Percentiles rank a stretch among this genome's conserved stretches.
These are phyloP conservation scores for Seira ritae DNA, from an alignment of 2,888 invertebrate genomes.

Conservation along the genomic window DNA sequence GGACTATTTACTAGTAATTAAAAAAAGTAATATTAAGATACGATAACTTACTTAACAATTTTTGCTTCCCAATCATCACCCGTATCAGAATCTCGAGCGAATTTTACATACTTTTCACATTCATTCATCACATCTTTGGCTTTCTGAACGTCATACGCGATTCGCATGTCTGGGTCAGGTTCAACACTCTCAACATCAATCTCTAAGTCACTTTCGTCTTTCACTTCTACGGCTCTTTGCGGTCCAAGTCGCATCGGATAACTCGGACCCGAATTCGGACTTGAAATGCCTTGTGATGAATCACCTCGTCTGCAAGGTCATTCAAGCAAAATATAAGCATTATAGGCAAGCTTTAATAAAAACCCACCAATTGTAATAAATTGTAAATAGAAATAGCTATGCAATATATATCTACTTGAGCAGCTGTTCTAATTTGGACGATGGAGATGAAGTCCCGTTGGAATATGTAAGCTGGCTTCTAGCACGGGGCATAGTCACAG, in stretches of 20 bases:
- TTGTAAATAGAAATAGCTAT: background rate
- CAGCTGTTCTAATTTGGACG: conserved; percentile 52
- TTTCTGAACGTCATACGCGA: conserved; percentile 80
- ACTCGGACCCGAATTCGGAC: conserved; percentile 11
- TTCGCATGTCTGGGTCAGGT: conserved; percentile 76
- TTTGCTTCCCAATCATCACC: conserved; percentile 83
- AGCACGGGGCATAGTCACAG: background rate
- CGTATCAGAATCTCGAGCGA: conserved; percentile 79
- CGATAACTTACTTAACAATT: conserved; percentile 79
- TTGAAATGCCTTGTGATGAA: background rate
- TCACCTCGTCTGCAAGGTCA: conserved; percentile 34
- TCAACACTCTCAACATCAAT: conserved; percentile 77
- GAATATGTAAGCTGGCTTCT: conserved; percentile 33
- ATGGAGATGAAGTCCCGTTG: conserved; percentile 28
- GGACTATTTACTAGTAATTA: too few relatives aligned
- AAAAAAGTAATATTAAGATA: conserved; percentile 21
- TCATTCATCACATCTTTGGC: conserved; percentile 84
- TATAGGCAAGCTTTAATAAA: background rate
- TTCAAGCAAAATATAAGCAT: conserved; percentile 5
- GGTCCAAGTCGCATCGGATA: background rate
- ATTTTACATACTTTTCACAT: conserved; percentile 81
- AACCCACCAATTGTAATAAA: too few relatives aligned
- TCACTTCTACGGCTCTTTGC: conserved; percentile 6
- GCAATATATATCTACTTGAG: conserved; percentile 38
- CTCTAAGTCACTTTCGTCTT: conserved; percentile 74